A percentile compares a stretch with the other conserved stretches of the same genome.
phyloP scores from a whole-genome alignment of 2,113 vertebrate species.

The Notiomystis cincta region DNA sequence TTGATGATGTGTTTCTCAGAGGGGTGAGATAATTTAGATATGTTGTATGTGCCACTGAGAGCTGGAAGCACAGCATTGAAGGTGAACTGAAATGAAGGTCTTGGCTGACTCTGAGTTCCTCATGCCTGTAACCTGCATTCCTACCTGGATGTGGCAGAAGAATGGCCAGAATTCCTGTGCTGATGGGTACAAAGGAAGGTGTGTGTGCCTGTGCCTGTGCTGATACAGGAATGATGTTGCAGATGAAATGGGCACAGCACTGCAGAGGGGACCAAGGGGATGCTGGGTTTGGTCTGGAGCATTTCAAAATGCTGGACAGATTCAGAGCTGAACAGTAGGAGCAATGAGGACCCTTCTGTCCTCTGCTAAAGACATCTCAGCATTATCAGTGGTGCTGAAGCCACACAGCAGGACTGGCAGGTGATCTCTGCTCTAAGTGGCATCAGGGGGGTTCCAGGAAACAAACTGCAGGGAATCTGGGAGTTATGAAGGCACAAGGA shows the following conservation, averaged over 20 bases:
- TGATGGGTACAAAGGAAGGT: neutral
- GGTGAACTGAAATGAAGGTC: neutral
- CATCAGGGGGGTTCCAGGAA: neutral
- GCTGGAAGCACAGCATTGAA: neutral
- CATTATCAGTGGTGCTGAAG: neutral
- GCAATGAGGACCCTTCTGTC: neutral
- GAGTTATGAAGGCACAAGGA: neutral
- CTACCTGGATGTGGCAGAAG: neutral
- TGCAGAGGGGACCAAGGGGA: neutral
- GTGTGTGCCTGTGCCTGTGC: accelerated
- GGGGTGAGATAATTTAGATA: neutral
- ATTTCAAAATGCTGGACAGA: neutral
- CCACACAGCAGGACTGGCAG: neutral
- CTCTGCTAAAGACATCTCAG: neutral
- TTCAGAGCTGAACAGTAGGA: neutral
- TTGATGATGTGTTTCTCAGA: neutral
- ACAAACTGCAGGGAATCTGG: neutral
- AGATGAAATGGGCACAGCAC: neutral
- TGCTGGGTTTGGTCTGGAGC: neutral
- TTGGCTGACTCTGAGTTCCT: neutral
- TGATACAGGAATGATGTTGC: accelerated
- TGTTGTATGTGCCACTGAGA: neutral
- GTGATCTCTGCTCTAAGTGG: neutral
- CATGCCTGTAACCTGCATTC: neutral
- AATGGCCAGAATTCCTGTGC: neutral